phyloP scores from a whole-genome alignment of 2,888 invertebrate genomes.

The Andrena flavipes region DNA sequence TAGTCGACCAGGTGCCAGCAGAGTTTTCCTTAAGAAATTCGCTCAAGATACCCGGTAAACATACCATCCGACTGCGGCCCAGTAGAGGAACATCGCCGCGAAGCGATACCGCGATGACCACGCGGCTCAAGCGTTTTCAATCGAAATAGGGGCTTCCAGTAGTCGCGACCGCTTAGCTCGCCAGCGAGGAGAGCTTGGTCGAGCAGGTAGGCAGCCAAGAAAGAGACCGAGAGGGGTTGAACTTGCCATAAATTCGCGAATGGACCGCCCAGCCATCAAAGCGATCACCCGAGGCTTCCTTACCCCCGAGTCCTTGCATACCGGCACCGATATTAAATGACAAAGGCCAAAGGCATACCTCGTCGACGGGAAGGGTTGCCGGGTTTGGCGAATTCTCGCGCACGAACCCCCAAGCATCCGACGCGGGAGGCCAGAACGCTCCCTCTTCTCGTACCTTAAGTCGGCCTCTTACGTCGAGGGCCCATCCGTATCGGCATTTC shows the following conservation, averaged over 20 bases:
- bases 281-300: slow-evolving; percentile 84
- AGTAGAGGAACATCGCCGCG: not conserved
- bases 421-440: slow-evolving; percentile 65
- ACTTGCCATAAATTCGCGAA: slow-evolving; percentile 78
- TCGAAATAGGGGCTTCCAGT: slow-evolving; percentile 59
- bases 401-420: slow-evolving; percentile 79
- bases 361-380: slow-evolving; percentile 74
- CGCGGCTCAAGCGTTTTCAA: slow-evolving; percentile 44
- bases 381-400: slow-evolving; percentile 81
- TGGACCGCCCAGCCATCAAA: slow-evolving; percentile 82
- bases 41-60: not conserved
- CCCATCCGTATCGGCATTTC: slow-evolving; percentile 82
- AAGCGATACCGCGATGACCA: not conserved
- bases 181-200: slow-evolving; percentile 19
- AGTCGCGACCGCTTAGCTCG: slow-evolving; percentile 35
- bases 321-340: slow-evolving; percentile 84
- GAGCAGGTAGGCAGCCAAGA: slow-evolving; percentile 41
- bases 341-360: slow-evolving; percentile 85
- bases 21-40: too few species aligned
- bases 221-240: slow-evolving; percentile 60
- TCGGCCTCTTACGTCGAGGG: slow-evolving; percentile 71
- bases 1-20: too few species aligned
- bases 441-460: slow-evolving; percentile 65
- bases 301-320: slow-evolving; percentile 80
- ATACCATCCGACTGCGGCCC: too few species aligned